Evolutionary conservation across 2,888 invertebrate species (phyloP).

Genomic region (Acanthosepion lycidas): DNA sequence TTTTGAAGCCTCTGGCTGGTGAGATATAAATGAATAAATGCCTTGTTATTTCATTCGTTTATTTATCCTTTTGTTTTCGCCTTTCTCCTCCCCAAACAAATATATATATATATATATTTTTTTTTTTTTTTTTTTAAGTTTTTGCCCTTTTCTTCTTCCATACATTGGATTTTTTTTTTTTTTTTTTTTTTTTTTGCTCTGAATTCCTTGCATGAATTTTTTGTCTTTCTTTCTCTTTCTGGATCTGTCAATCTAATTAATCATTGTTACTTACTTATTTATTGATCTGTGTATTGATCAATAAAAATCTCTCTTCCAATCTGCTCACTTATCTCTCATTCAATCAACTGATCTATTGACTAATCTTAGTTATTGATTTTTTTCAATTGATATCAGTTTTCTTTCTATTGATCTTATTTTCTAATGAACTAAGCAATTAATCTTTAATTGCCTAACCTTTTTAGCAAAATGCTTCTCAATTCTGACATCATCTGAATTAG

Average conservation of each 20-base stretch:
- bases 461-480: too few species aligned
- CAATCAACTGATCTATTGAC: too few species aligned
- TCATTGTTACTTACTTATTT: neutral
- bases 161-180: neutral
- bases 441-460: too few species aligned
- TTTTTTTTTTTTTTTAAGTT: neutral
- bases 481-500: too few species aligned
- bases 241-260: neutral
- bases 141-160: neutral
- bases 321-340: too few species aligned
- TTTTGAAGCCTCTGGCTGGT: slow-evolving; percentile 40
- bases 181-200: neutral
- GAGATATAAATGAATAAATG: slow-evolving; percentile 23
- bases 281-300: too few species aligned
- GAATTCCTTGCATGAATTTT: neutral
- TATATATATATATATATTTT: too few species aligned
- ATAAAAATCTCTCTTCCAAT: too few species aligned
- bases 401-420: neutral
- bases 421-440: too few species aligned
- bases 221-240: neutral
- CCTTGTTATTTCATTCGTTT: neutral
- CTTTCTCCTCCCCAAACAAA: neutral
- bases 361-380: too few species aligned
- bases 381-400: neutral
- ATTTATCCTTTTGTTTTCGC: slow-evolving; percentile 37